Conservation (phyloP, 1,140 invertebrate species). For the Portunus trituberculatus region DNA sequence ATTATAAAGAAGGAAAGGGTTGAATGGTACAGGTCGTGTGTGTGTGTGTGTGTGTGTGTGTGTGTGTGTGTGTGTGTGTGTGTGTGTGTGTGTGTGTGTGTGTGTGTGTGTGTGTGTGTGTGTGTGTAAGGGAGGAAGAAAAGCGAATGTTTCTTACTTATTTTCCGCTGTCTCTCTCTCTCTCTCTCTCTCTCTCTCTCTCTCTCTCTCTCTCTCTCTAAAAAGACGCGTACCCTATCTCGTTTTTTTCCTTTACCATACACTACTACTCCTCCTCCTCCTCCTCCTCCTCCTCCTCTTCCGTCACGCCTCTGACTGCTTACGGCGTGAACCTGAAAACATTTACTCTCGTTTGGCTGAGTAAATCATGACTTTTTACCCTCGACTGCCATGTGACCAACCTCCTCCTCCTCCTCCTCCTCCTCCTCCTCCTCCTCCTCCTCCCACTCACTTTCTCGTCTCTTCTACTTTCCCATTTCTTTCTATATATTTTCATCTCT, state of each 20-base stretch:
- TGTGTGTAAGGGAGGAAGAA: neutral
- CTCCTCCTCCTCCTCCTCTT: neutral
- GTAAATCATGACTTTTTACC: slow-evolving; percentile 48
- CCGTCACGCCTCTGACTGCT: neutral
- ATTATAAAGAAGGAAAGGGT: neutral
- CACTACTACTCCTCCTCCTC: neutral
- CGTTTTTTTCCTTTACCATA: neutral
- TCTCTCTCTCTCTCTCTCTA: neutral
- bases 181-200: too few species aligned
- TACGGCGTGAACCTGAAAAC: slow-evolving; percentile 44
- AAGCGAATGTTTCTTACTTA: too few species aligned
- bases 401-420: neutral
- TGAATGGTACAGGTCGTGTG: neutral
- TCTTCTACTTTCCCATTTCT: neutral
- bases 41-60: neutral
- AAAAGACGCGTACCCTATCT: neutral
- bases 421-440: neutral
- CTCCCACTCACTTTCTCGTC: neutral
- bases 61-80: neutral
- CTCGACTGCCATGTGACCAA: neutral
- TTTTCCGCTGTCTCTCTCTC: too few species aligned
- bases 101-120: neutral
- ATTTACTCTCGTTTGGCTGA: slow-evolving; percentile 15
- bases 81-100: neutral
- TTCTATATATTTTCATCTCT: neutral